Percentiles rank a stretch among this genome's conserved stretches.
Evolutionary conservation across 53 echinoderm and acorn worm genomes (phyloP).

Genomic region (Pentamera pediparva): DNA sequence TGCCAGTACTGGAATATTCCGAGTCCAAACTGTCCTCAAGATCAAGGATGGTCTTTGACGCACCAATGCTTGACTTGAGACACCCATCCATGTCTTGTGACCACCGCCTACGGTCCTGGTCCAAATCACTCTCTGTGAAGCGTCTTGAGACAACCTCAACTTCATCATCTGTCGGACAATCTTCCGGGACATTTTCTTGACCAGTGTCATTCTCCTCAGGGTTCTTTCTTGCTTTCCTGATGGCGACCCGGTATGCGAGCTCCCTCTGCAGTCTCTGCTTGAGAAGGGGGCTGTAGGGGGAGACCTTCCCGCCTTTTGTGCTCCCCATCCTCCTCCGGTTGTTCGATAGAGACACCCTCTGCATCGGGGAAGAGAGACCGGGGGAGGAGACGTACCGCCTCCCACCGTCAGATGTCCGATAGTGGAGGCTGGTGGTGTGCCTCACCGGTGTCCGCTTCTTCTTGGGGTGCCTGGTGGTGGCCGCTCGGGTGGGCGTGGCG

Average conservation of each 20-base stretch:
- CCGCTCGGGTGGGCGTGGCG: neutral
- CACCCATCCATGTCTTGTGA: too few relatives aligned
- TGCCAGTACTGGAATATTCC: too few relatives aligned
- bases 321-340: neutral
- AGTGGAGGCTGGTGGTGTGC: neutral
- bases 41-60: too few relatives aligned
- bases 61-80: too few relatives aligned
- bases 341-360: neutral
- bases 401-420: constrained; percentile 9
- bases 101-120: too few relatives aligned
- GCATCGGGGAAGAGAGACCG: constrained; percentile 17
- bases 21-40: too few relatives aligned
- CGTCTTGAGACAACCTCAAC: too few relatives aligned
- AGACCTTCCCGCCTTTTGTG: neutral
- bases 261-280: constrained; percentile 5
- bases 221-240: too few relatives aligned
- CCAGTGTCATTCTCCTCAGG: too few relatives aligned
- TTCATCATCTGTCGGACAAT: too few relatives aligned
- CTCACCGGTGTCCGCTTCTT: neutral
- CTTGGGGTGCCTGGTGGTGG: neutral
- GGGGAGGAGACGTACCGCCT: constrained; percentile 12
- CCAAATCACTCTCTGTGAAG: too few relatives aligned
- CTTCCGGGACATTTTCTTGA: too few relatives aligned
- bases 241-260: neutral
- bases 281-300: constrained; percentile 1